These are phyloP conservation scores for Molossus molossus DNA, from an alignment of 2,797 vertebrate genomes.

Conservation along the genomic window DNA sequence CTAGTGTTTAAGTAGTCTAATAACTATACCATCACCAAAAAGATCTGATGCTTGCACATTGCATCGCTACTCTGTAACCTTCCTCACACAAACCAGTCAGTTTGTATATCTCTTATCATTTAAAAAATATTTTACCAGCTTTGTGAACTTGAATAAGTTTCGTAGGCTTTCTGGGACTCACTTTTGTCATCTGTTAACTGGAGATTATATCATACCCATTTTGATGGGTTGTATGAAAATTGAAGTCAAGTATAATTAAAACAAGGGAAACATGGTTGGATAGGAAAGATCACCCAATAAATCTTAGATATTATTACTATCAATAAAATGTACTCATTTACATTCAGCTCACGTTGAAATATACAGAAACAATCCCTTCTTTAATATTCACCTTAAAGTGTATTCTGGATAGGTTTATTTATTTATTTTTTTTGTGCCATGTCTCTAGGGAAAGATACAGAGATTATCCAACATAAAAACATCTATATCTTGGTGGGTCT, in stretches of 20 bases:
- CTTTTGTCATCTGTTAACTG: neutral
- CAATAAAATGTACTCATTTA: no score
- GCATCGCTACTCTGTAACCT: neutral
- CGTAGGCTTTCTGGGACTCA: neutral
- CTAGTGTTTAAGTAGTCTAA: neutral
- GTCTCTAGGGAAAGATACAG: no score
- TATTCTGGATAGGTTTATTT: no score
- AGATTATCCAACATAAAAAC: no score
- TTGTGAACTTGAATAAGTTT: neutral
- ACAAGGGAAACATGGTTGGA: no score
- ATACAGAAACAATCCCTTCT: no score
- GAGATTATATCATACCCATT: neutral
- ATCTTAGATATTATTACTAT: no score
- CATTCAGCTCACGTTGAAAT: no score
- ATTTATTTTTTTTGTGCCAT: no score
- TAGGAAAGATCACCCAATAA: no score
- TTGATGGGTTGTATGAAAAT: neutral
- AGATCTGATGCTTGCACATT: neutral
- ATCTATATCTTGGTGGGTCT: no score
- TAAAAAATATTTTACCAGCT: neutral
- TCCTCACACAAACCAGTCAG: neutral
- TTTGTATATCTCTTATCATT: neutral
- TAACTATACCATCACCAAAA: constrained; percentile 1
- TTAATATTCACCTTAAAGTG: no score
- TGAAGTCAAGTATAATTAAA: neutral